Evolutionary conservation across 1,140 invertebrate species (phyloP), one percentile per base, ranked within the genome.

Genomic region (Carposina sasakii): DNA sequence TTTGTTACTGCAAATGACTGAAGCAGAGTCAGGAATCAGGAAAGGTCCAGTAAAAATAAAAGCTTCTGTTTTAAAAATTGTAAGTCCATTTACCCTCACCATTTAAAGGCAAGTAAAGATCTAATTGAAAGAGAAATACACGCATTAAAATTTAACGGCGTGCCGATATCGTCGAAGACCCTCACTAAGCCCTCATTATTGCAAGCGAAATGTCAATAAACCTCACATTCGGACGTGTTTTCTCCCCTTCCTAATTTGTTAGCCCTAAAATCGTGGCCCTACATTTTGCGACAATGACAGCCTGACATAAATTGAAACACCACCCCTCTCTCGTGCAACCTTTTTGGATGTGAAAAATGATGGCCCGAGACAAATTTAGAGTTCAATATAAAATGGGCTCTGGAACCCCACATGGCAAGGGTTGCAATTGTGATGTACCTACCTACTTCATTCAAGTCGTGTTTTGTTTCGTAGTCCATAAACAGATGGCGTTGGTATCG

Each of bases 191-290:
- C 68, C 79, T 76, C 73, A 82, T 76, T 72, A 78, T 75, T 57
- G 71, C 69, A 60, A 58, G 60, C 65, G 61, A 71, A 78, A 81
- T 76, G 75, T 78, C 76, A 78, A 78, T 83, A 83, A 73, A 77
- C 67, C 64, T 68, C 71, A 73, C 66, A 59, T 71, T 72, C 52
- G 52, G 54, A 64, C 62, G 64, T 70, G 77, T 75, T 71, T 74
- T 71, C 63, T 63, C 72, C 79, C 74, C 70, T 71, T 67, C 62
- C 68, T 76, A 76, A 81, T 83, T 81, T 78, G 71, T 78, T 71
- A 63, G 67, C 72, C 75, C 71, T 76, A 81, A 81, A 75, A 67
- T 74, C 67, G 61, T 52, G 57, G 62, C 59, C 63, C 72, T 60
- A 62, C 40, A 57, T 31, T 50, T 51, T 10, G 8, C 10, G 22